Conservation (phyloP, 2,888 invertebrate species). For the Pecten maximus region DNA sequence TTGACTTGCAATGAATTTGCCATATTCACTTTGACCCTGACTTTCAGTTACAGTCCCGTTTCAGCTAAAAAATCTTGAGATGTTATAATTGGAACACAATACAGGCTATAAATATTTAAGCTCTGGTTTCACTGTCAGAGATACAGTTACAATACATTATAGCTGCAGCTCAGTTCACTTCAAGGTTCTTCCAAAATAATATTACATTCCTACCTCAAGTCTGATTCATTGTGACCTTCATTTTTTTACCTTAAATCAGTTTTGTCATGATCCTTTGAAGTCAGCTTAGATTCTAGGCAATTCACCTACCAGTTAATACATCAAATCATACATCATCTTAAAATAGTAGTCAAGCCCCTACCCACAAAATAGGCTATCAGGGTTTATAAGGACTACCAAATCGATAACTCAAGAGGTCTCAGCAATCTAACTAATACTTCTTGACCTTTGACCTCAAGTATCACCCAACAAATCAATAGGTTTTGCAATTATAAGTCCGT, state of each 20-base stretch:
- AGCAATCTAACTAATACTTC: background rate
- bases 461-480: background rate
- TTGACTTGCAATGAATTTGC: no score
- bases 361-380: background rate
- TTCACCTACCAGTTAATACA: background rate
- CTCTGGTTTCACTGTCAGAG: no score
- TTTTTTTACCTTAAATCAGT: background rate
- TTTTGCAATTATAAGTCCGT: background rate
- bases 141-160: no score
- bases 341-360: background rate
- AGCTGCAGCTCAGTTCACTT: no score
- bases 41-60: no score
- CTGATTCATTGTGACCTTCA: background rate
- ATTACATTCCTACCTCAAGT: no score
- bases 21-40: no score
- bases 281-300: background rate
- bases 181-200: no score
- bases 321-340: background rate
- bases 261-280: background rate
- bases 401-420: background rate
- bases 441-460: slow-evolving; percentile 9
- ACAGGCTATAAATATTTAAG: no score
- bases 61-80: no score
- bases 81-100: no score
- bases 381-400: background rate